A percentile compares a stretch with the other conserved stretches of the same genome.
Evolutionary conservation across 1,140 invertebrate genomes (phyloP).

Genomic region (Wiebesia pumilae): DNA sequence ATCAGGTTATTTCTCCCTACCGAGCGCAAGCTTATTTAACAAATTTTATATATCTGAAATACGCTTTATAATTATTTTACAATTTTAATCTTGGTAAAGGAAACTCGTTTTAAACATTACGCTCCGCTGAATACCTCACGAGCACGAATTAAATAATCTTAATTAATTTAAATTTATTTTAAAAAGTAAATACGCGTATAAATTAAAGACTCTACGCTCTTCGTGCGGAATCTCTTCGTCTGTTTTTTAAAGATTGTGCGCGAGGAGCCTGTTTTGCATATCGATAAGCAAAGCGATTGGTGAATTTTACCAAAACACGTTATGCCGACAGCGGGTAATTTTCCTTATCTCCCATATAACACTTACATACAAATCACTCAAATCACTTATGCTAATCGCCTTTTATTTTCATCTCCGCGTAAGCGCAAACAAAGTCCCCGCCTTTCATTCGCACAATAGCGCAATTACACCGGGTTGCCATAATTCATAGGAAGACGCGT

Average conservation of each 20-base stretch:
- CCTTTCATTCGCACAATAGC: background rate
- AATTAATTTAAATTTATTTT: slow-evolving; percentile 33
- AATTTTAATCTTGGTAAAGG: background rate
- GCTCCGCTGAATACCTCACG: background rate
- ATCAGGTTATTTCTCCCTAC: background rate
- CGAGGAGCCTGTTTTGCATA: background rate
- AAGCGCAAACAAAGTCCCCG: slow-evolving; percentile 16
- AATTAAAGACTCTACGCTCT: background rate
- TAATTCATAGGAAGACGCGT: background rate
- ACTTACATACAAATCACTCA: slow-evolving; percentile 36
- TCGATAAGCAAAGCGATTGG: slow-evolving; percentile 10
- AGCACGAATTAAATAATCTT: slow-evolving; percentile 20
- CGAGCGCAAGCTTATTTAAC: background rate
- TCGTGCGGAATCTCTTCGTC: background rate
- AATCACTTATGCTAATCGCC: slow-evolving; percentile 38
- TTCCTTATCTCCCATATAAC: slow-evolving; percentile 24
- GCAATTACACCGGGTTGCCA: background rate
- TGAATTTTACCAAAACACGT: slow-evolving; percentile 16
- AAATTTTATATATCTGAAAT: background rate
- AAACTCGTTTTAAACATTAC: slow-evolving; percentile 2
- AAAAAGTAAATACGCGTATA: slow-evolving; percentile 7
- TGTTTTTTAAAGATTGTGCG: slow-evolving; percentile 22
- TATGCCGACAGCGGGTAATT: background rate
- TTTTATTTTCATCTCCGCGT: slow-evolving; percentile 7
- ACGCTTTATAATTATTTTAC: slow-evolving; percentile 1